Evolutionary conservation across 2,888 invertebrate genomes (phyloP).

Genomic region (Pristionchus entomophagus): DNA sequence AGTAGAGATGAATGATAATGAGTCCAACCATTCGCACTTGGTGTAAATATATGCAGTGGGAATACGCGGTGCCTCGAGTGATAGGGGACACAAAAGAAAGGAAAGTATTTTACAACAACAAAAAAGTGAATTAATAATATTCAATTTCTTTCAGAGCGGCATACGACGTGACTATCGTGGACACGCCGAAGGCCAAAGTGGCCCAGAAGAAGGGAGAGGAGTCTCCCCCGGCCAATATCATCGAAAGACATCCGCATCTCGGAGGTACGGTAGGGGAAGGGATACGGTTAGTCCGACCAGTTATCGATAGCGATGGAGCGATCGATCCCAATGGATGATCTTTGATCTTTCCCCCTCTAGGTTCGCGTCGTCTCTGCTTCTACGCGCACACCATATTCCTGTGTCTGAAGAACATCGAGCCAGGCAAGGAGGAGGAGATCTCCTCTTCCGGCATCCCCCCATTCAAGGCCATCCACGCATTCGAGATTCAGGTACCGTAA

Average conservation of each 20-base stretch:
- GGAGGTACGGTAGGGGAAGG: constrained; percentile 7
- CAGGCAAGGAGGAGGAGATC: constrained; percentile 54
- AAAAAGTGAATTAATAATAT: not conserved
- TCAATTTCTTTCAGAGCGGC: constrained; percentile 58
- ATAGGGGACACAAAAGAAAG: no score
- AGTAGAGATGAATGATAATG: no score
- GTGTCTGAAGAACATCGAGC: constrained; percentile 63
- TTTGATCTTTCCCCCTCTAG: not conserved
- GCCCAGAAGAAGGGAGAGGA: constrained; percentile 23
- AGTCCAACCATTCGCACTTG: no score
- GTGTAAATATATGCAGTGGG: no score
- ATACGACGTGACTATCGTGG: constrained; percentile 63
- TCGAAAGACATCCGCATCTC: constrained; percentile 13
- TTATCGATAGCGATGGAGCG: not conserved
- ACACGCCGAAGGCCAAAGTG: constrained; percentile 25
- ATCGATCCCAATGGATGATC: not conserved
- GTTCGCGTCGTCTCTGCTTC: constrained; percentile 62
- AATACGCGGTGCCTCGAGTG: no score
- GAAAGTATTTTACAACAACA: not conserved
- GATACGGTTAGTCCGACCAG: not conserved
- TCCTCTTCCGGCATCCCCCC: constrained; percentile 65
- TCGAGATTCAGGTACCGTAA: constrained; percentile 61
- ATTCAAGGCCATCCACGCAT: constrained; percentile 58
- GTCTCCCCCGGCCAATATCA: constrained; percentile 15
- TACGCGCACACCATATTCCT: constrained; percentile 69